phyloP scores from a whole-genome alignment of 2,113 vertebrate species.

The Marcusenius ussheri region DNA sequence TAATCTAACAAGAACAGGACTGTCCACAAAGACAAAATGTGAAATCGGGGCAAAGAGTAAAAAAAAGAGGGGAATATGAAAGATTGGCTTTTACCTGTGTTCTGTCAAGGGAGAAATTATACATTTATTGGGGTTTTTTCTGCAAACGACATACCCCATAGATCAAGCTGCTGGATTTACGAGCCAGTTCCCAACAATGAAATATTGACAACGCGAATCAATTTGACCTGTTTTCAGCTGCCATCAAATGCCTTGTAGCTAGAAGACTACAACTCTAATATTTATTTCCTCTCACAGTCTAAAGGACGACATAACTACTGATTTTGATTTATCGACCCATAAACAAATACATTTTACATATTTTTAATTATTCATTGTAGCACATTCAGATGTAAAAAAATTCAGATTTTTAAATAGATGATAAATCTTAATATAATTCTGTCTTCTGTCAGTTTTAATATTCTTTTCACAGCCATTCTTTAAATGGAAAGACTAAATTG shows the following conservation, averaged over 20 bases:
- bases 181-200: not conserved
- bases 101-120: constrained; percentile 6
- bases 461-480: not conserved
- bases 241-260: not conserved
- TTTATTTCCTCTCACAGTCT: not conserved
- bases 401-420: not conserved
- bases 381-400: not conserved
- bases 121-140: constrained; percentile 1
- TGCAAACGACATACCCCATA: not conserved
- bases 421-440: not conserved
- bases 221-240: constrained; percentile 4
- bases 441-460: not conserved
- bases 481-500: not conserved
- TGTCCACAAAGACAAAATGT: not conserved
- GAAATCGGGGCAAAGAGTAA: not conserved
- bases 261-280: not conserved
- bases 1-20: not conserved
- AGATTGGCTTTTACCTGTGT: not conserved
- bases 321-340: not conserved
- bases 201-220: not conserved
- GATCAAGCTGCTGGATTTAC: not conserved
- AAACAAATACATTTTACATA: not conserved
- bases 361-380: not conserved
- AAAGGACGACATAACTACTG: not conserved
- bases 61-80: not conserved